These are phyloP conservation scores for Brachionichthys hirsutus DNA, from an alignment of 2,113 vertebrate species.

Conservation along the genomic window DNA sequence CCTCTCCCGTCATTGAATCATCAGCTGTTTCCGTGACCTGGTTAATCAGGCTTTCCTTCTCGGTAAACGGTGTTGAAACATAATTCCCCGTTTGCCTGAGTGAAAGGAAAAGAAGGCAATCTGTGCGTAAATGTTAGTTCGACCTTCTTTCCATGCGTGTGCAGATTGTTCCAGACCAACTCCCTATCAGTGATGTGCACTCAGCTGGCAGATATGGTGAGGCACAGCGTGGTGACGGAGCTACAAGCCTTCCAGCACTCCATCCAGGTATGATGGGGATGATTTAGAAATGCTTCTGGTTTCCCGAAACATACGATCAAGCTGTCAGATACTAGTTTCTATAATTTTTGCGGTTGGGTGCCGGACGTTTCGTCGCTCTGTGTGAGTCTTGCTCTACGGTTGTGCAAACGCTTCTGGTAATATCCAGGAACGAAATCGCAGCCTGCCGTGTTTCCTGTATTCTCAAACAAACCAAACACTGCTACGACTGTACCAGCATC, in stretches of 20 bases:
- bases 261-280: conserved; percentile 61
- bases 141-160: no score
- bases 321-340: conserved; percentile 1
- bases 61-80: no score
- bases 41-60: no score
- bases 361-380: background rate
- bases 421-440: conserved; percentile 37
- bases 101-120: no score
- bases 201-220: conserved; percentile 74
- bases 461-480: background rate
- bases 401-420: conserved; percentile 48
- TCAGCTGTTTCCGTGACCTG: no score
- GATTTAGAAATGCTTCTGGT: conserved; percentile 9
- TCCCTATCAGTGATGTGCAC: conserved; percentile 21
- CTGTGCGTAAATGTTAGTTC: no score
- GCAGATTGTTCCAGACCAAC: background rate
- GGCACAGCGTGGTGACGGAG: conserved; percentile 56
- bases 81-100: no score
- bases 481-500: background rate
- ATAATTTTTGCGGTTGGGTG: background rate
- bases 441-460: conserved; percentile 32
- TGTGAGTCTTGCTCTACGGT: conserved; percentile 40
- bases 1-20: background rate
- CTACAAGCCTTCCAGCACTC: conserved; percentile 63
- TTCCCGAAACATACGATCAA: conserved; percentile 4